Evolutionary conservation across 2,888 invertebrate species (phyloP), one percentile per base, ranked within the genome.

Genomic region (Ornithoptera alexandrae): DNA sequence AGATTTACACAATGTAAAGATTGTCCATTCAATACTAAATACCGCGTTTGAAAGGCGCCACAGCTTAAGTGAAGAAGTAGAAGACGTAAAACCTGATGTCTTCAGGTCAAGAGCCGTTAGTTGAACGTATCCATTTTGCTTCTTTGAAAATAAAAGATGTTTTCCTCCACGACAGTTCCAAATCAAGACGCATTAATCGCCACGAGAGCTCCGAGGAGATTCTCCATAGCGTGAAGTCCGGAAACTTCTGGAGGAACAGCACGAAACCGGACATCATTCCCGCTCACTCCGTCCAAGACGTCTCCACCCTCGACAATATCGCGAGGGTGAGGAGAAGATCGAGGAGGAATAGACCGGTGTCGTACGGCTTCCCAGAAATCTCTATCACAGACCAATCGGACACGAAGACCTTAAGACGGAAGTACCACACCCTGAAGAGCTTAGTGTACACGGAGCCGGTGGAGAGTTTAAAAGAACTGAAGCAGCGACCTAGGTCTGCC

Each of bases 201-300:
- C 85, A 90, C 62, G 88, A 83, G 46, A 90, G 87, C 68, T 85
- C 86, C 42, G 90, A 91, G 56, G 90, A 91, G 73, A 90, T 92
- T 39, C 78, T 92, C 0, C 81, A 84, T 1, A 92, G 87, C 76
- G 86, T 88, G 5, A 90, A 89, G 73, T 80, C 81, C 0, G 92
- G 92, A 0, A 84, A 83, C 74, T 92, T 86, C 75, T 92, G 92
- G 92, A 77, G 92, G 63, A 90, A 84, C 77, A 81, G 77, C 39
- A 83, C 88, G 0, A 92, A 92, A 74, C 92, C 92, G 0, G 92
- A 92, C 74, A 85, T 92, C 64, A 90, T 92, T 4, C 90, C 92
- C 0, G 82, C 87, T 2, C 74, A 82, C 5, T 85, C 85, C 18
- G 71, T 74, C 57, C 84, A 84, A 66, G 84, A 85, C 10, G 73